phyloP scores from a whole-genome alignment of 2,113 vertebrate species.

The Phalacrocorax carbo region DNA sequence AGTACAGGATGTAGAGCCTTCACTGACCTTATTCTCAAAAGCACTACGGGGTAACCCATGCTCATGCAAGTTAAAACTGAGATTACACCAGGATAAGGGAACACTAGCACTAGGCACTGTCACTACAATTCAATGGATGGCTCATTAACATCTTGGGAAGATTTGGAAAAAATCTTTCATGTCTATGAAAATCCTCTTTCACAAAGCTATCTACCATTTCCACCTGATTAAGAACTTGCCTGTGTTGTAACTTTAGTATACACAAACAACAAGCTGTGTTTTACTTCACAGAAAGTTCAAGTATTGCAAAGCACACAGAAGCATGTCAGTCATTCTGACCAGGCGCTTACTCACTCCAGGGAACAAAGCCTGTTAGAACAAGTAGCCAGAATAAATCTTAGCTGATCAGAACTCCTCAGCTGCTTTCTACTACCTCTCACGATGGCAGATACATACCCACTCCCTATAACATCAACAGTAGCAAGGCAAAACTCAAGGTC shows the following conservation, averaged over 20 bases:
- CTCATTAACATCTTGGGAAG: not conserved
- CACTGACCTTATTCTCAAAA: not conserved
- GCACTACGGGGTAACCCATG: not conserved
- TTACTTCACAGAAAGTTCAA: not conserved
- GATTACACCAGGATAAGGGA: not conserved
- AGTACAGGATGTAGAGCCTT: not conserved
- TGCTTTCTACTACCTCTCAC: not conserved
- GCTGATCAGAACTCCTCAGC: not conserved
- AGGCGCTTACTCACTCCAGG: not conserved
- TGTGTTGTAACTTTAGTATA: not conserved
- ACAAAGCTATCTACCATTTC: not conserved
- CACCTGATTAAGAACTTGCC: not conserved
- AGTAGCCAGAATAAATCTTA: not conserved
- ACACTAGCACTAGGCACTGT: not conserved
- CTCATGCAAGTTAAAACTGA: not conserved
- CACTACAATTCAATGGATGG: not conserved
- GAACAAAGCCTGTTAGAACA: not conserved
- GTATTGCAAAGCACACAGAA: not conserved
- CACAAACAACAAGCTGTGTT: not conserved
- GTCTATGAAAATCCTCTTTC: not conserved
- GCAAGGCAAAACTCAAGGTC: not conserved
- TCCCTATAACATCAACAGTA: not conserved
- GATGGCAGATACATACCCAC: not conserved
- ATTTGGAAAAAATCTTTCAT: not conserved
- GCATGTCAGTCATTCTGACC: not conserved